These are phyloP conservation scores for Oxystoma pomonae DNA, from an alignment of 2,888 invertebrate genomes.

Conservation along the genomic window DNA sequence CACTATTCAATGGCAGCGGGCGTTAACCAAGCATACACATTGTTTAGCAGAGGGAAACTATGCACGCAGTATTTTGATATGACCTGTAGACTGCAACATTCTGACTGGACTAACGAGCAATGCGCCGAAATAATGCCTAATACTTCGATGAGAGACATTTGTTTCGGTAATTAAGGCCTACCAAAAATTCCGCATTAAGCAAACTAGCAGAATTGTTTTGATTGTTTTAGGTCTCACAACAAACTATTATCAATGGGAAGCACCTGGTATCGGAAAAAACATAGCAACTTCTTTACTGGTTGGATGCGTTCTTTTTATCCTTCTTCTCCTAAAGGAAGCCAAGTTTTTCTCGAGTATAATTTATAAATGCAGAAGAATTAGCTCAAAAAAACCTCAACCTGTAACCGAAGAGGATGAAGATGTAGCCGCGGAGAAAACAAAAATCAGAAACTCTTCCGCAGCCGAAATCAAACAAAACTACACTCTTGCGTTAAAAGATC, in stretches of 20 bases:
- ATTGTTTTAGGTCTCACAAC: conserved; percentile 30
- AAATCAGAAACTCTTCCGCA: conserved; percentile 46
- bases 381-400: conserved; percentile 7
- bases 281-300: conserved; percentile 56
- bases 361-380: conserved; percentile 28
- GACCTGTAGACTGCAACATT: too few species aligned
- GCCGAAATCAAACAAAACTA: conserved; percentile 44
- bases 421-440: conserved; percentile 53
- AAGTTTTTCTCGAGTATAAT: conserved; percentile 51
- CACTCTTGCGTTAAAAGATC: conserved; percentile 58
- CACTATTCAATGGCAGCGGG: conserved; percentile 59
- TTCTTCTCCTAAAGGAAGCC: conserved; percentile 65
- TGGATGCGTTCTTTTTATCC: conserved; percentile 55
- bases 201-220: too few species aligned
- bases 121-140: too few species aligned
- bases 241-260: conserved; percentile 59
- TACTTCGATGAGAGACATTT: too few species aligned
- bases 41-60: conserved; percentile 29
- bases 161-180: too few species aligned
- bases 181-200: too few species aligned
- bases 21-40: conserved; percentile 43
- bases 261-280: conserved; percentile 68
- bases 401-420: conserved; percentile 47
- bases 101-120: too few species aligned
- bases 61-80: conserved; percentile 26